Percentiles rank a stretch among this genome's conserved stretches.
Conservation (phyloP, 2,797 vertebrate species). For the Danio albolineatus region DNA sequence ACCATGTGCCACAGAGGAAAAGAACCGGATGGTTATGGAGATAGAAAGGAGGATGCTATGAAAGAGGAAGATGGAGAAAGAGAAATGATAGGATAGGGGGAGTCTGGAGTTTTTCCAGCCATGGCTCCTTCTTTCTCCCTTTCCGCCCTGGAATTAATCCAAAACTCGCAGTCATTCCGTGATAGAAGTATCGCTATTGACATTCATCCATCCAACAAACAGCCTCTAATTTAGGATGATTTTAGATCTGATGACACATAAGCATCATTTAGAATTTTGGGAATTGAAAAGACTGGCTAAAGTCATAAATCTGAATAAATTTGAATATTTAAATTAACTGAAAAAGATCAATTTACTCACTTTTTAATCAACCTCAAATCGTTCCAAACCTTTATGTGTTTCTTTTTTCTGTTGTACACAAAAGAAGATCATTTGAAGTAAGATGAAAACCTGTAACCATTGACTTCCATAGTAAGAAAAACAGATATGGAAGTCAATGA, state of each 20-base stretch:
- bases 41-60: conserved; percentile 21
- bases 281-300: neutral
- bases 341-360: neutral
- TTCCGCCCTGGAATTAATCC: conserved; percentile 34
- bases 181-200: conserved; percentile 24
- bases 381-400: too few relatives aligned
- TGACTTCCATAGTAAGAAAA: too few relatives aligned
- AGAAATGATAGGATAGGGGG: conserved; percentile 24
- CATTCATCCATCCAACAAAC: conserved; percentile 19
- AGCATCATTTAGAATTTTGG: neutral
- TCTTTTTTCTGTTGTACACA: too few relatives aligned
- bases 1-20: conserved; percentile 12
- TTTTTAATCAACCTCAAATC: too few relatives aligned
- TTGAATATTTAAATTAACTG: conserved; percentile 5
- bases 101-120: conserved; percentile 36
- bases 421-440: too few relatives aligned
- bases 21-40: conserved; percentile 9
- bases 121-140: conserved; percentile 21
- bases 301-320: conserved; percentile 15
- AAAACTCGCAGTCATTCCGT: conserved; percentile 31
- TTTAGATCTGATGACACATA: conserved; percentile 8
- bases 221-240: conserved; percentile 22
- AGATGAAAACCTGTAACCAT: too few relatives aligned
- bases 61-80: conserved; percentile 2
- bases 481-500: too few relatives aligned